Evolutionary conservation across 2,888 invertebrate species (phyloP).

Genomic region (Phyto melanocephala): DNA sequence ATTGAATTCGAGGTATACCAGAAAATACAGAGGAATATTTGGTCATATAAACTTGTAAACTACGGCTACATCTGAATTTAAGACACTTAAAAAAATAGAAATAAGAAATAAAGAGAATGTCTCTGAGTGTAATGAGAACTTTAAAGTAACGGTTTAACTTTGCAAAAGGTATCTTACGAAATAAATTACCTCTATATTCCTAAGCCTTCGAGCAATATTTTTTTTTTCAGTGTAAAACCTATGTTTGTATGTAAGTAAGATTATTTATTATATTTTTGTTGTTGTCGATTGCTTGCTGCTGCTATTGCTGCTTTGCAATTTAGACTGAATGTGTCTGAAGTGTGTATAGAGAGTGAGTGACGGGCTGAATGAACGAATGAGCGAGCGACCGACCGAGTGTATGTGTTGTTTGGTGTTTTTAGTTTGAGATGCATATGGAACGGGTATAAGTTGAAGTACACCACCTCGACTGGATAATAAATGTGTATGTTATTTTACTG

Average conservation of each 20-base stretch:
- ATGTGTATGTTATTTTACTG: slow-evolving; percentile 30
- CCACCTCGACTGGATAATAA: slow-evolving; percentile 57
- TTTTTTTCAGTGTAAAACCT: too few relatives aligned
- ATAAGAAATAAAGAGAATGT: too few relatives aligned
- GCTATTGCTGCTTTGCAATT: slow-evolving; percentile 43
- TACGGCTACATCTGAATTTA: too few relatives aligned
- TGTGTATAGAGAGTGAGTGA: slow-evolving; percentile 52
- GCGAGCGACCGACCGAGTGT: slow-evolving; percentile 22
- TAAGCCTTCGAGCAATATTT: too few relatives aligned
- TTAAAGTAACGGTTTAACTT: too few relatives aligned
- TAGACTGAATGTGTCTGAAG: slow-evolving; percentile 57
- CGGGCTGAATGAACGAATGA: slow-evolving; percentile 9
- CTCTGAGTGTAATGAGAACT: too few relatives aligned
- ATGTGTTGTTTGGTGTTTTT: slow-evolving; percentile 27
- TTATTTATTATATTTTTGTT: slow-evolving; percentile 31
- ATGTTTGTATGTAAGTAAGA: slow-evolving; percentile 34
- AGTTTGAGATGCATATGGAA: slow-evolving; percentile 49
- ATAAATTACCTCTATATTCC: too few relatives aligned
- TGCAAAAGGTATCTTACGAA: too few relatives aligned
- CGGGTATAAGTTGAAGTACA: slow-evolving; percentile 57
- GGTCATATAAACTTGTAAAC: too few relatives aligned
- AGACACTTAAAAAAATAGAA: too few relatives aligned
- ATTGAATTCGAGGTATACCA: too few relatives aligned
- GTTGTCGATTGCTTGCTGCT: slow-evolving; percentile 21
- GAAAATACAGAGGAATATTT: too few relatives aligned